These are phyloP conservation scores for Dyspetes luteomarginatus DNA, from an alignment of 2,888 invertebrate genomes.

Conservation along the genomic window DNA sequence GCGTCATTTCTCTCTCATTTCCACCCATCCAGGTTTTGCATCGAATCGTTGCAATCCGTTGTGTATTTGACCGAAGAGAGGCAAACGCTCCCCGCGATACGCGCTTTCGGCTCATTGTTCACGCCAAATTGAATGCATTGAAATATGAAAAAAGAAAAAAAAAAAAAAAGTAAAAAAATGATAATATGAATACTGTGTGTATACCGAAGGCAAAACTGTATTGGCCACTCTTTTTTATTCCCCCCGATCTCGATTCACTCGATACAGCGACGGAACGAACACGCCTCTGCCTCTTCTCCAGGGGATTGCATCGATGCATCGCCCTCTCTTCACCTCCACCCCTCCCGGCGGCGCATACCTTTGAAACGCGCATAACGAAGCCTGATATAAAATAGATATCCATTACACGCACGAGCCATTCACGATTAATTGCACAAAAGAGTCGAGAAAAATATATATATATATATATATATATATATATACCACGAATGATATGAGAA, in stretches of 20 bases:
- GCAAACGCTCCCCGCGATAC: conserved; percentile 66
- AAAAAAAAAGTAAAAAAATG: no score
- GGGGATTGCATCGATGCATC: conserved; percentile 46
- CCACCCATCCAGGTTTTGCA: conserved; percentile 51
- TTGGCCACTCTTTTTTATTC: conserved; percentile 44
- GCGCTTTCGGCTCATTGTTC: conserved; percentile 71
- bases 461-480: neutral
- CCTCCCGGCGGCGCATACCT: neutral
- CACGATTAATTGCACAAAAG: conserved; percentile 42
- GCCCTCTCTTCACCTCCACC: neutral
- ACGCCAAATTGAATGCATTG: conserved; percentile 75
- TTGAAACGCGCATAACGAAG: conserved; percentile 27
- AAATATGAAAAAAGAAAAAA: conserved; percentile 68
- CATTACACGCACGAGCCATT: conserved; percentile 18
- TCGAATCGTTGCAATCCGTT: conserved; percentile 65
- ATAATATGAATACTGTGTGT: conserved; percentile 73
- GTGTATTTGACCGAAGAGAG: conserved; percentile 67
- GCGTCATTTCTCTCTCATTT: conserved; percentile 38
- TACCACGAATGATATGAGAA: neutral
- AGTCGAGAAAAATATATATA: neutral
- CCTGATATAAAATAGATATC: conserved; percentile 40
- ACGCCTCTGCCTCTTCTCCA: conserved; percentile 32
- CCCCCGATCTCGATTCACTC: conserved; percentile 47
- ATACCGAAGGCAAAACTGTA: conserved; percentile 59
- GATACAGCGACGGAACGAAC: conserved; percentile 31